Evolutionary conservation across 1,140 invertebrate species (phyloP).

Genomic region (Zaprionus lachaisei): DNA sequence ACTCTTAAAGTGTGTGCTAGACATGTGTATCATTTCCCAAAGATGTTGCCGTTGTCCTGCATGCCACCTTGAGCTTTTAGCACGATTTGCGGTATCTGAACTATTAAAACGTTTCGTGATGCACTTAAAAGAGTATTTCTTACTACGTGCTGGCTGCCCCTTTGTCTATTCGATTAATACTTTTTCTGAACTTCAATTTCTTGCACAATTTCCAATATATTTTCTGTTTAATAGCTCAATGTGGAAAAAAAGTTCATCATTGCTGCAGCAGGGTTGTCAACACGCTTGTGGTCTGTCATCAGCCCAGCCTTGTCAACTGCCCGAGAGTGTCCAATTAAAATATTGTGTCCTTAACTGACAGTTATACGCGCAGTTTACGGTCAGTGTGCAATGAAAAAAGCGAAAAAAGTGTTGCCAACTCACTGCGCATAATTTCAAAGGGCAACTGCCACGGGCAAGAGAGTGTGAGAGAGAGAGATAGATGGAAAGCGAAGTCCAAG

Average conservation of each 20-base stretch:
- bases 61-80: neutral
- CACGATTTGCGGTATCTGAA: neutral
- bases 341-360: constrained; percentile 21
- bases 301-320: constrained; percentile 17
- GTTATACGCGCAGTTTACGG: neutral
- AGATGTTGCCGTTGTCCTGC: neutral
- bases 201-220: neutral
- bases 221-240: neutral
- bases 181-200: neutral
- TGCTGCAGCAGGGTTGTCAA: neutral
- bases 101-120: neutral
- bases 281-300: constrained; percentile 15
- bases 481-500: neutral
- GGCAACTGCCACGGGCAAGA: neutral
- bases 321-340: constrained; percentile 61
- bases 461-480: neutral
- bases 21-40: neutral
- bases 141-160: neutral
- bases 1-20: neutral
- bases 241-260: neutral
- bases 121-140: neutral
- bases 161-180: neutral
- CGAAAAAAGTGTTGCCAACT: neutral
- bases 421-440: neutral
- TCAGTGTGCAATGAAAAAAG: constrained; percentile 21